These are phyloP conservation scores for Artibeus lituratus DNA, from an alignment of 2,797 vertebrate genomes.

Conservation along the genomic window DNA sequence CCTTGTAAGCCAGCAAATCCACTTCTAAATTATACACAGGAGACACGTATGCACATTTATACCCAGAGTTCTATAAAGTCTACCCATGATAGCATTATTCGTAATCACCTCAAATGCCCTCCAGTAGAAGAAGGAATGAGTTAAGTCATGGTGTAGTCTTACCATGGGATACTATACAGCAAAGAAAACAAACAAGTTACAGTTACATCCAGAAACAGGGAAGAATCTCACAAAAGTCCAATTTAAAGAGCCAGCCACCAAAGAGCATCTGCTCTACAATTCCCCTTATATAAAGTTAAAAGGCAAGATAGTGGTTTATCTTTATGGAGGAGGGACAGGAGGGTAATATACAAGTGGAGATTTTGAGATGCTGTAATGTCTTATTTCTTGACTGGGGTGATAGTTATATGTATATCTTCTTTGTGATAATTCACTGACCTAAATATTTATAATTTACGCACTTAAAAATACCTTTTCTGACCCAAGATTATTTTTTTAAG, in stretches of 20 bases:
- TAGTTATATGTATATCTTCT: neutral
- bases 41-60: neutral
- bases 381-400: neutral
- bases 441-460: conserved; percentile 29
- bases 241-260: neutral
- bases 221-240: neutral
- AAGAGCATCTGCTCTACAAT: neutral
- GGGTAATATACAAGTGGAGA: neutral
- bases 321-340: neutral
- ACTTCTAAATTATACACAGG: neutral
- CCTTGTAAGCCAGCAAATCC: neutral
- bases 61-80: neutral
- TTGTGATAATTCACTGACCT: neutral
- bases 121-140: conserved; percentile 2
- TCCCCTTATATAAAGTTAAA: neutral
- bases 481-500: neutral
- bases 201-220: neutral
- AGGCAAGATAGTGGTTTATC: neutral
- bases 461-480: conserved; percentile 5
- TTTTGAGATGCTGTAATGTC: neutral
- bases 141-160: neutral
- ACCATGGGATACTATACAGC: neutral
- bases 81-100: neutral
- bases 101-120: neutral
- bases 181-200: neutral